Conservation (phyloP, 1,140 invertebrate species). For the Campoletis sonorensis region DNA sequence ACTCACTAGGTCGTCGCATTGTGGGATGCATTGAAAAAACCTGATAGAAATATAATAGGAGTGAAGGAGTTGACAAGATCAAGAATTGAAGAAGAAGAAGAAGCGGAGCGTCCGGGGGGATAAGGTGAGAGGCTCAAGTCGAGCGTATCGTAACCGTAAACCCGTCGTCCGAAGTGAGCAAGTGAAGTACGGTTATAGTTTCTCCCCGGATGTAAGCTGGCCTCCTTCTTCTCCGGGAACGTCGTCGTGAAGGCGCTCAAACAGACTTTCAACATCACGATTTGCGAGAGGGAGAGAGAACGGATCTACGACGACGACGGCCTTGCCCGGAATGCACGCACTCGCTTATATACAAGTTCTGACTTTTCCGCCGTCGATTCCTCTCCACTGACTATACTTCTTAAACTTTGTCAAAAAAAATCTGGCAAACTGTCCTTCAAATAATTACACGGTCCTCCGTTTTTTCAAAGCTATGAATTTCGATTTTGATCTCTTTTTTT, state of each 20-base stretch:
- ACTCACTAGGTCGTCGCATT: neutral
- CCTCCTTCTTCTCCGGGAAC: constrained; percentile 64
- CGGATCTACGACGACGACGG: constrained; percentile 52
- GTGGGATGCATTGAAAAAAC: constrained; percentile 2
- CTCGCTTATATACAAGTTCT: neutral
- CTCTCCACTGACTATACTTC: constrained; percentile 45
- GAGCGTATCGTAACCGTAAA: constrained; percentile 63
- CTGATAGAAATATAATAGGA: neutral
- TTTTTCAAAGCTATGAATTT: neutral
- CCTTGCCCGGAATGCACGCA: constrained; percentile 72
- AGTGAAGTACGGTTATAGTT: constrained; percentile 72
- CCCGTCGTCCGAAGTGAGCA: constrained; percentile 50
- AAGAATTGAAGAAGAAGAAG: neutral
- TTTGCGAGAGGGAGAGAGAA: constrained; percentile 12
- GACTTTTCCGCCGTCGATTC: constrained; percentile 65
- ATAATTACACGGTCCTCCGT: neutral
- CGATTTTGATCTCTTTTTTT: no score
- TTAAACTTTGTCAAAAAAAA: neutral
- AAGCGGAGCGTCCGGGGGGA: neutral
- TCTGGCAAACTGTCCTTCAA: no score
- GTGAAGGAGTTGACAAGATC: constrained; percentile 9
- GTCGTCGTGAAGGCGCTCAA: neutral
- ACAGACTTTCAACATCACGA: constrained; percentile 10
- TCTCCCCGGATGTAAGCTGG: constrained; percentile 73
- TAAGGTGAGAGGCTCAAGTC: constrained; percentile 49